Conservation (phyloP, 2,888 invertebrate species). For the Dolichomitus sp. region DNA sequence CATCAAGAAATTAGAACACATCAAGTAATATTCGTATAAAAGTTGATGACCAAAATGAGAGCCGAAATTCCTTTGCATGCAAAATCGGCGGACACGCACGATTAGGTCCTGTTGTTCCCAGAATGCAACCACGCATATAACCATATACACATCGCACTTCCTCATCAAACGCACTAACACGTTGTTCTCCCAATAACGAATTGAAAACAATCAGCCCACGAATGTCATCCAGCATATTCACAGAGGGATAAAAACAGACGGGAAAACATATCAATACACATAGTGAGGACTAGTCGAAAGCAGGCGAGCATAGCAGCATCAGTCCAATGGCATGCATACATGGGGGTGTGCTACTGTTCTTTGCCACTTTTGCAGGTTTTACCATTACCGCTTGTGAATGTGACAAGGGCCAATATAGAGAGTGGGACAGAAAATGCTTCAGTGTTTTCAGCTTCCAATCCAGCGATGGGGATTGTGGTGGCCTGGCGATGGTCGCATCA, state of each 20-base stretch:
- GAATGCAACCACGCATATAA: neutral
- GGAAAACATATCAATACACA: neutral
- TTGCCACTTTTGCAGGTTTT: neutral
- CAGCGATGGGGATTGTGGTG: slow-evolving; percentile 48
- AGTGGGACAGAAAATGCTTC: slow-evolving; percentile 28
- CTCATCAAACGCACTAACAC: neutral
- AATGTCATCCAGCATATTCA: neutral
- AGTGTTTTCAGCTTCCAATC: slow-evolving; percentile 55
- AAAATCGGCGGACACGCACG: slow-evolving; percentile 37
- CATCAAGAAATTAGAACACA: no score
- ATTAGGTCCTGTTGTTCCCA: slow-evolving; percentile 8
- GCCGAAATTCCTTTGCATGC: neutral
- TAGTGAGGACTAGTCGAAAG: neutral
- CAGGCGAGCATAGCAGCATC: neutral
- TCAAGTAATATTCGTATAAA: no score
- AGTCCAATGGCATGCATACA: neutral
- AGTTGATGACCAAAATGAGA: no score
- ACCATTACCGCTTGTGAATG: neutral
- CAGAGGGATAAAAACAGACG: slow-evolving; percentile 2
- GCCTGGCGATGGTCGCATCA: slow-evolving; percentile 39
- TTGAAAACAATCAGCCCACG: slow-evolving; percentile 3
- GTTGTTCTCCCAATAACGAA: neutral
- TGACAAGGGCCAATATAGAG: neutral
- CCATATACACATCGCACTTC: neutral
- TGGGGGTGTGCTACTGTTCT: neutral